These are phyloP conservation scores for Simalia tracyae DNA, from an alignment of 2,797 vertebrate genomes.

Conservation along the genomic window DNA sequence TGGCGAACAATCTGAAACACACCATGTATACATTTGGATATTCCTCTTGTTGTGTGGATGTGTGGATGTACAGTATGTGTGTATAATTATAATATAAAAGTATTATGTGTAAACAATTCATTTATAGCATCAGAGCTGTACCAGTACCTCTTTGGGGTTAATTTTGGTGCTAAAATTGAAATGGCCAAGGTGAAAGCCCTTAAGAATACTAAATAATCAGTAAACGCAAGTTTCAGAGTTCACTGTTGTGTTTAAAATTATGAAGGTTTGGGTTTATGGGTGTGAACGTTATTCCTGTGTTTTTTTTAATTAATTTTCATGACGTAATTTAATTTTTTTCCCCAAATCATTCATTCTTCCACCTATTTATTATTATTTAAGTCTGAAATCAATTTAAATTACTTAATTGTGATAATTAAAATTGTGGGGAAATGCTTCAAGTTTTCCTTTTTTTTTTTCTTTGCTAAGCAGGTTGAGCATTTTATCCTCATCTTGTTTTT, in stretches of 20 bases:
- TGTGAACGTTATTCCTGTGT: slow-evolving; percentile 76
- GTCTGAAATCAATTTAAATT: slow-evolving; percentile 59
- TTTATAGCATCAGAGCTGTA: slow-evolving; percentile 66
- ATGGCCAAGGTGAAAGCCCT: slow-evolving; percentile 75
- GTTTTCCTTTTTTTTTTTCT: slow-evolving; percentile 45
- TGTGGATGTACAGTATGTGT: slow-evolving; percentile 72
- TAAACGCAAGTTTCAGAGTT: slow-evolving; percentile 76
- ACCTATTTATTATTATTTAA: slow-evolving; percentile 74
- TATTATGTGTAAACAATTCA: slow-evolving; percentile 64
- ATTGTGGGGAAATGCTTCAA: slow-evolving; percentile 56
- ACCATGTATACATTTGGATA: slow-evolving; percentile 70
- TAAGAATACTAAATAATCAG: slow-evolving; percentile 68
- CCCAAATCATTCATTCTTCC: slow-evolving; percentile 75
- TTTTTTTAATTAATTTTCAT: slow-evolving; percentile 78
- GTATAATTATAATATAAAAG: slow-evolving; percentile 70
- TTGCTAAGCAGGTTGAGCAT: slow-evolving; percentile 41
- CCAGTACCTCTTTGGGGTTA: slow-evolving; percentile 70
- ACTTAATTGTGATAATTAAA: slow-evolving; percentile 67
- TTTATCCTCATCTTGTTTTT: slow-evolving; percentile 41
- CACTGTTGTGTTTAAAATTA: slow-evolving; percentile 73
- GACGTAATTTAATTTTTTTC: slow-evolving; percentile 77
- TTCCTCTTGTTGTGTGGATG: slow-evolving; percentile 71
- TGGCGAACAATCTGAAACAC: slow-evolving; percentile 66
- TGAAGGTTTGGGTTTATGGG: slow-evolving; percentile 78
- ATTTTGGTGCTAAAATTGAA: slow-evolving; percentile 79